Conservation (phyloP, 2,797 vertebrate genomes). For the Enteromius anoplus region DNA sequence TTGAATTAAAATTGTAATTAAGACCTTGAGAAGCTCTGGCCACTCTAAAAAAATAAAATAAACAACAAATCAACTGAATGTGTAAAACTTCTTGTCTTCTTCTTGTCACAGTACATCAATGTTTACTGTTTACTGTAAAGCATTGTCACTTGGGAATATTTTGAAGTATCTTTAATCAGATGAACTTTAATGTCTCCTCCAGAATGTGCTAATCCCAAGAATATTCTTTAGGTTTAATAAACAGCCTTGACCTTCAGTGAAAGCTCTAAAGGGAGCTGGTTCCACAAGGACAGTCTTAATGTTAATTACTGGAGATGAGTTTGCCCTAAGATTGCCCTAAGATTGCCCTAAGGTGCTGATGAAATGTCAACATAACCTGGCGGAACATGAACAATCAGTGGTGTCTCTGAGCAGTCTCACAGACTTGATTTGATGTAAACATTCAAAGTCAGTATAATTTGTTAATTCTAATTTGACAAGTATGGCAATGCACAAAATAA, state of each 20-base stretch:
- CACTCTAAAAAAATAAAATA: too few relatives aligned
- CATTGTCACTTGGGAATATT: background rate
- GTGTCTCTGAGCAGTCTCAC: background rate
- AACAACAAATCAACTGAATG: too few relatives aligned
- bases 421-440: background rate
- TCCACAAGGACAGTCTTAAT: background rate
- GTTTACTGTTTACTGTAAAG: background rate
- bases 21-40: background rate
- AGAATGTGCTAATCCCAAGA: background rate
- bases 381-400: background rate
- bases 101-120: background rate
- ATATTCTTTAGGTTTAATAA: constrained; percentile 31
- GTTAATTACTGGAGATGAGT: constrained; percentile 16
- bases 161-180: background rate
- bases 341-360: too few relatives aligned
- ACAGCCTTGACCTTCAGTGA: constrained; percentile 23
- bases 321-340: background rate
- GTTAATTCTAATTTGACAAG: too few relatives aligned
- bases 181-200: background rate
- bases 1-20: background rate
- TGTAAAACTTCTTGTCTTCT: background rate
- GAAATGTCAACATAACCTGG: constrained; percentile 22
- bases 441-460: background rate
- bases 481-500: too few relatives aligned
- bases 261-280: background rate